A percentile compares a stretch with the other conserved stretches of the same genome.
phyloP scores from a whole-genome alignment of 2,888 invertebrate species.

The Chironomus riparius region DNA sequence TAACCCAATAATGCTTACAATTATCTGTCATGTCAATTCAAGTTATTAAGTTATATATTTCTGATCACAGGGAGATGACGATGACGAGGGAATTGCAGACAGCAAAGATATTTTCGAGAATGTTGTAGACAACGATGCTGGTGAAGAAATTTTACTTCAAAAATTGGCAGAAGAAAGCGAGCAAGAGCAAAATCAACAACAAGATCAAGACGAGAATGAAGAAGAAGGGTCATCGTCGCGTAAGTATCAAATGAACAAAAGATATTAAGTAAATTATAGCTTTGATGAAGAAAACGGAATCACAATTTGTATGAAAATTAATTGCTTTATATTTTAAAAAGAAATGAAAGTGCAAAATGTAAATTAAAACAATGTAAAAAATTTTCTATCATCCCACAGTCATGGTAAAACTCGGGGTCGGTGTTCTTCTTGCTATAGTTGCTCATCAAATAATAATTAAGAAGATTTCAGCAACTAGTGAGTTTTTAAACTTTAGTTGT shows the following conservation, averaged over 20 bases:
- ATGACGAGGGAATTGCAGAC: slow-evolving; percentile 34
- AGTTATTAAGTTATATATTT: neutral
- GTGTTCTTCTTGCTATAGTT: slow-evolving; percentile 73
- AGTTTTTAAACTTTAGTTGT: slow-evolving; percentile 28
- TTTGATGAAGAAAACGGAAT: slow-evolving; percentile 38
- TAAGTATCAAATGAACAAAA: slow-evolving; percentile 29
- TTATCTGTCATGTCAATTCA: neutral
- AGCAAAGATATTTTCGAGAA: slow-evolving; percentile 38
- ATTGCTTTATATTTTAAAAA: slow-evolving; percentile 9
- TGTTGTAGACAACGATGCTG: slow-evolving; percentile 39
- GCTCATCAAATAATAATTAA: slow-evolving; percentile 78
- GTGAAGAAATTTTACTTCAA: slow-evolving; percentile 35
- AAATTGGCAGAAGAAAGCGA: slow-evolving; percentile 36
- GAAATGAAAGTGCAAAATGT: slow-evolving; percentile 30
- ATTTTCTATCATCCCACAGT: slow-evolving; percentile 48
- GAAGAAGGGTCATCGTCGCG: slow-evolving; percentile 33
- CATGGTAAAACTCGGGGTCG: slow-evolving; percentile 78
- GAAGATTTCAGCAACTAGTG: slow-evolving; percentile 53
- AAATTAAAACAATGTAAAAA: slow-evolving; percentile 28
- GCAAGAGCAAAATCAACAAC: slow-evolving; percentile 32
- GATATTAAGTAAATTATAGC: neutral
- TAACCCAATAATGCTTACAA: neutral
- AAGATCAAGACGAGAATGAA: slow-evolving; percentile 31
- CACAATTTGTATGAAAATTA: slow-evolving; percentile 31
- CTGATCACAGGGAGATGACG: neutral